Conservation (phyloP, 2,797 vertebrate genomes). For the Ptychadena robeensis region DNA sequence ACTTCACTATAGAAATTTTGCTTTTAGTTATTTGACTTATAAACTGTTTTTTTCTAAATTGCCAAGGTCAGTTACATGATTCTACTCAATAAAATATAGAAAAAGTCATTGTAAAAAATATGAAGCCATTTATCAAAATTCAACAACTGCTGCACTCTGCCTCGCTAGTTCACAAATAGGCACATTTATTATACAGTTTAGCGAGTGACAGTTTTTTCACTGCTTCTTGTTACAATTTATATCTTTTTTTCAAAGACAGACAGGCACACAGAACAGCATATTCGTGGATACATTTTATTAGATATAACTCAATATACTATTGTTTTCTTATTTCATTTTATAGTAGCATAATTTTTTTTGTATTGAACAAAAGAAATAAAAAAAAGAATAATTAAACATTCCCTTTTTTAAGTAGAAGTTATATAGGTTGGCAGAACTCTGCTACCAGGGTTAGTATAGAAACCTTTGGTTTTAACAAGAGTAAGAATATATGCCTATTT, state of each 20-base stretch:
- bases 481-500: too few species aligned
- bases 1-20: not conserved
- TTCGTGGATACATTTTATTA: not conserved
- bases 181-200: constrained; percentile 33
- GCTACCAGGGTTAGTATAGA: not conserved
- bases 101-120: constrained; percentile 28
- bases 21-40: constrained; percentile 12
- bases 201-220: not conserved
- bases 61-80: constrained; percentile 31
- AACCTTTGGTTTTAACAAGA: too few species aligned
- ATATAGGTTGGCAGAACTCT: not conserved
- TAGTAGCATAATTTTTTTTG: not conserved
- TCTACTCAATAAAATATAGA: constrained; percentile 29
- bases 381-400: too few species aligned
- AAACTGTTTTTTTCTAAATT: constrained; percentile 16
- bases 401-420: not conserved
- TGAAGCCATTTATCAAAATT: constrained; percentile 45
- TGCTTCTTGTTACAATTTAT: not conserved
- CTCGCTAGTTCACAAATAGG: constrained; percentile 17
- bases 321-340: not conserved
- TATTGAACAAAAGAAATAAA: too few species aligned
- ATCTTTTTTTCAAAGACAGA: not conserved
- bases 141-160: constrained; percentile 20
- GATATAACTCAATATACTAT: too few species aligned
- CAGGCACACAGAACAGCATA: not conserved